These are phyloP conservation scores for Diphyllodes magnificus DNA, from an alignment of 2,113 vertebrate species.

Conservation along the genomic window DNA sequence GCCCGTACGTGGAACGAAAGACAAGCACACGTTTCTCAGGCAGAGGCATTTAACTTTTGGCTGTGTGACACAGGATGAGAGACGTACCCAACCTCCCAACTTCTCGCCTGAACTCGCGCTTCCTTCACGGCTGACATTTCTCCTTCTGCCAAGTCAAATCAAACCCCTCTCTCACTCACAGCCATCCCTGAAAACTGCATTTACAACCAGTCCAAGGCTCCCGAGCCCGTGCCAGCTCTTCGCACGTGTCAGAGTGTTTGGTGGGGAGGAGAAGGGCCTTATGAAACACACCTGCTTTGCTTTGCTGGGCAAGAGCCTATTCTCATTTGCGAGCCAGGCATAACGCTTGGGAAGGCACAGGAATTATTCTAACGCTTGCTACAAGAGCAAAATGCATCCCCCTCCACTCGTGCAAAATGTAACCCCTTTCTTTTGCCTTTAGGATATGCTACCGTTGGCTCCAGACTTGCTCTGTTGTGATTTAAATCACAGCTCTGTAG, in stretches of 20 bases:
- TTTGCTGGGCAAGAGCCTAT: neutral
- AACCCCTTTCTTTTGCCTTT: neutral
- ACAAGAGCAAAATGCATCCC: neutral
- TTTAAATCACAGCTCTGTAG: neutral
- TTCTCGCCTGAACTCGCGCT: neutral
- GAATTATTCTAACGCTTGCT: neutral
- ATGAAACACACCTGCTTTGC: neutral
- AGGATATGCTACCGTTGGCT: neutral
- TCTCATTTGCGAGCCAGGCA: neutral
- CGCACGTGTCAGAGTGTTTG: neutral
- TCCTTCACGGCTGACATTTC: conserved; percentile 34
- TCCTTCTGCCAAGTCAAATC: conserved; percentile 36
- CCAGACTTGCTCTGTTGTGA: neutral
- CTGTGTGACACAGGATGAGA: neutral
- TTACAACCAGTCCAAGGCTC: neutral
- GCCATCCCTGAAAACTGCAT: neutral
- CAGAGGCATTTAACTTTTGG: conserved; percentile 20
- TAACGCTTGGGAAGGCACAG: neutral
- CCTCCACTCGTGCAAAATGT: neutral
- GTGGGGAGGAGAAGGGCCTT: neutral
- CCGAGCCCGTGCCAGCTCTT: neutral
- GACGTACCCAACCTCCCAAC: neutral
- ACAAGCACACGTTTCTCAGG: neutral
- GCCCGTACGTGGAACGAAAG: neutral
- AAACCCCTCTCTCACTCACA: neutral